Conservation (phyloP, 2,888 invertebrate species). For the Pheosia gnoma region DNA sequence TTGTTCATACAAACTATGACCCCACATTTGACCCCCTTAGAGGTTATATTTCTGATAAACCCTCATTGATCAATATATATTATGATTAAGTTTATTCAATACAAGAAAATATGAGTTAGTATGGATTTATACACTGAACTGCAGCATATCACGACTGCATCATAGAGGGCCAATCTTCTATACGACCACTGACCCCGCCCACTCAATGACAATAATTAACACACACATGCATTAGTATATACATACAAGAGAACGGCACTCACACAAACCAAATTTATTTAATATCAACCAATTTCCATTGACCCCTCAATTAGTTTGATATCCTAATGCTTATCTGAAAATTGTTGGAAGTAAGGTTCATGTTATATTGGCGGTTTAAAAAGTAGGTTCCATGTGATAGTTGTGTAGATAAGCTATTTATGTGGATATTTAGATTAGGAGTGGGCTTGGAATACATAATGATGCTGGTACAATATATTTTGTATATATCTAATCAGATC, state of each 20-base stretch:
- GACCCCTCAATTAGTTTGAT: slow-evolving; percentile 16
- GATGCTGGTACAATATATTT: slow-evolving; percentile 2
- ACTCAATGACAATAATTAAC: slow-evolving; percentile 53
- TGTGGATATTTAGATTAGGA: slow-evolving; percentile 14
- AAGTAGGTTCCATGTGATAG: slow-evolving; percentile 9
- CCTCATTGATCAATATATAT: too few relatives aligned
- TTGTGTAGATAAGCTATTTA: slow-evolving; percentile 14
- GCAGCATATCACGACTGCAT: slow-evolving; percentile 37
- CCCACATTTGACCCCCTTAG: too few relatives aligned
- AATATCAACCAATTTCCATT: slow-evolving; percentile 21
- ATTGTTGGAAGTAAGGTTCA: slow-evolving; percentile 14
- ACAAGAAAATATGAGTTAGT: too few relatives aligned
- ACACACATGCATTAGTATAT: slow-evolving; percentile 33
- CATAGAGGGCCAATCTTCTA: slow-evolving; percentile 57
- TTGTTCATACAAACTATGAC: too few relatives aligned
- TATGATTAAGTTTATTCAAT: too few relatives aligned
- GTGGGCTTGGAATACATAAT: slow-evolving; percentile 25
- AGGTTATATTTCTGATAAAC: too few relatives aligned
- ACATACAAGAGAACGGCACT: slow-evolving; percentile 31
- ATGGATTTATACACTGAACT: slow-evolving; percentile 1
- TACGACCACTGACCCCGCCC: slow-evolving; percentile 57
- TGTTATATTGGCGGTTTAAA: slow-evolving; percentile 8
- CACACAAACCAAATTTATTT: slow-evolving; percentile 19
- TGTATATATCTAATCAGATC: neutral
- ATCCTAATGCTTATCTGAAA: neutral